These are phyloP conservation scores for Leptinotarsa haldemani DNA, from an alignment of 2,888 invertebrate species.

Conservation along the genomic window DNA sequence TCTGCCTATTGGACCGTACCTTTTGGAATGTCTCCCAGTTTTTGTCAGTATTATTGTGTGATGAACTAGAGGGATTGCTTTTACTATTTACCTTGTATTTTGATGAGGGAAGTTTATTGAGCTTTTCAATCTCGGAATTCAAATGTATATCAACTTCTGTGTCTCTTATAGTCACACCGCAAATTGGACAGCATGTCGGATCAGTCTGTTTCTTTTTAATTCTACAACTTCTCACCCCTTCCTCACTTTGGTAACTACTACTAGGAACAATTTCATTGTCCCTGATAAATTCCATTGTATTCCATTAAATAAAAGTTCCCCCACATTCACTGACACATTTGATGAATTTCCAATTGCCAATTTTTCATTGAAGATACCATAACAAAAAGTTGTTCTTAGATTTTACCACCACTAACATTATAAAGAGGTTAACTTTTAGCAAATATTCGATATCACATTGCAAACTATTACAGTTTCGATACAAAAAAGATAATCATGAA, in stretches of 20 bases:
- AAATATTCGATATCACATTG: background rate
- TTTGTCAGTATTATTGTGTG: slow-evolving; percentile 65
- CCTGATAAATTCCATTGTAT: slow-evolving; percentile 52
- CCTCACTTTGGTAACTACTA: slow-evolving; percentile 57
- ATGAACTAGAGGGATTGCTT: slow-evolving; percentile 67
- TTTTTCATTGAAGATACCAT: slow-evolving; percentile 32
- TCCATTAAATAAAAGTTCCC: slow-evolving; percentile 42
- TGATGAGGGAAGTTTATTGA: slow-evolving; percentile 69
- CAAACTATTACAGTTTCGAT: slow-evolving; percentile 1
- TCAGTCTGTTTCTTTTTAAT: slow-evolving; percentile 74
- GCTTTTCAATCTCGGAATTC: slow-evolving; percentile 80
- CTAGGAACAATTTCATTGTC: slow-evolving; percentile 49
- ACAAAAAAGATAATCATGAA: background rate
- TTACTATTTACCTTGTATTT: slow-evolving; percentile 60
- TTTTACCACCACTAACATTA: slow-evolving; percentile 37
- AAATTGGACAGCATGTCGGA: slow-evolving; percentile 87
- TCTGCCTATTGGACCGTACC: slow-evolving; percentile 79
- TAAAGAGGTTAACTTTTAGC: slow-evolving; percentile 19
- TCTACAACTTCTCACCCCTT: slow-evolving; percentile 65
- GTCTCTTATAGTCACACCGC: slow-evolving; percentile 84
- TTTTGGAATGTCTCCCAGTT: slow-evolving; percentile 82
- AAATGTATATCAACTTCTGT: slow-evolving; percentile 89
- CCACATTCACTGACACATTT: slow-evolving; percentile 23
- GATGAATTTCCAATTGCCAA: slow-evolving; percentile 2
- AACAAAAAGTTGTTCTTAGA: slow-evolving; percentile 43